Evolutionary conservation across 2,797 vertebrate genomes (phyloP), one percentile per base, ranked within the genome.

Genomic region (Chelonia mydas): DNA sequence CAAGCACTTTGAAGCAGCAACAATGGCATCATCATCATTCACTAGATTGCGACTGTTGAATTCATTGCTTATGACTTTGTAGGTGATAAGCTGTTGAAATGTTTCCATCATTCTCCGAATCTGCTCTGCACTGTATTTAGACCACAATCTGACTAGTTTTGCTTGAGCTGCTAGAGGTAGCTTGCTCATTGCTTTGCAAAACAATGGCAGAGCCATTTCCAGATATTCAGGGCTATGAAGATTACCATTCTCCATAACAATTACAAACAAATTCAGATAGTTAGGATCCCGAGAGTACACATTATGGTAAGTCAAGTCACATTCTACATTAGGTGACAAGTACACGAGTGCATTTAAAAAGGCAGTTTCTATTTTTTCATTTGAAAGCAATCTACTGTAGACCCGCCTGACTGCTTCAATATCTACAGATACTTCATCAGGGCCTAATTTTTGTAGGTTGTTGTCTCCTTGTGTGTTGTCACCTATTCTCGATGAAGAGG

Each of bases 121-220:
- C 97, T 99, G 99, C 16, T 98, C 98, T 12, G 98, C 98, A 16
- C 98, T 98, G 65, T 99, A 99, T 37, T 96, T 98, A 3, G 99
- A 99, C 99, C 99, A 99, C 90, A 99, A 98, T 92, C 98, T 98
- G 3, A 99, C 98, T 94, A 99, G 98, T 95, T 99, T 99, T 83
- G 99, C 99, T 91, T 99, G 99, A 31, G 99, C 99, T 1, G 98
- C 96, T 91, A 99, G 99, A 7, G 99, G 99, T 11, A 99, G 98
- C 96, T 99, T 99, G 98, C 99, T 99, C 99, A 99, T 99, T 31
- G 99, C 99, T 98, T 99, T 99, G 98, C 99, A 99, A 98, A 99
- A 99, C 93, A 99, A 98, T 0, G 99, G 99, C 96, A 99, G 95
- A 0, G 99, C 99, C 96, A 99, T 99, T 96, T 99, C 99, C 96